These are phyloP conservation scores for Drosophila affinis DNA, from an alignment of 2,888 invertebrate genomes.

Conservation along the genomic window DNA sequence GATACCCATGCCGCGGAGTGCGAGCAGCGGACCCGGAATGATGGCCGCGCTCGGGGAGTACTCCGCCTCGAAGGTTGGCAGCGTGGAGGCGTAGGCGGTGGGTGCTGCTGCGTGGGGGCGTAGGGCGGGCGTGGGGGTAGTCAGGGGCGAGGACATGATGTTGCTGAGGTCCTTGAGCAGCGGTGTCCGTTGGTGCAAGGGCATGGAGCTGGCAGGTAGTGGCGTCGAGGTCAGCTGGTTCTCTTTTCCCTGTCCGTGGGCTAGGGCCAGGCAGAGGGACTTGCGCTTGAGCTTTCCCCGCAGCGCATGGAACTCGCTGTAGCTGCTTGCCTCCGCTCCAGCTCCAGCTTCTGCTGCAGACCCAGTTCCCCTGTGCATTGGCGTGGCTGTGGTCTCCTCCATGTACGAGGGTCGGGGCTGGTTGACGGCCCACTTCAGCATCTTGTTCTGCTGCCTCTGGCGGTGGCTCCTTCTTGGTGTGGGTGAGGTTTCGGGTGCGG, in stretches of 20 bases:
- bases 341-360: constrained; percentile 33
- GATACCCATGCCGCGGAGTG: constrained; percentile 82
- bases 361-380: constrained; percentile 36
- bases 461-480: not conserved
- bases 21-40: constrained; percentile 81
- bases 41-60: constrained; percentile 81
- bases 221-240: constrained; percentile 81
- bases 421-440: constrained; percentile 83
- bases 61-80: constrained; percentile 83
- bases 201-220: constrained; percentile 50
- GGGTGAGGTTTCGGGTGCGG: constrained; percentile 37
- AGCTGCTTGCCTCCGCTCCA: constrained; percentile 11
- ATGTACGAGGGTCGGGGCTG: constrained; percentile 79
- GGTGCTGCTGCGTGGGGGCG: constrained; percentile 15
- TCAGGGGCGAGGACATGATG: constrained; percentile 55
- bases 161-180: constrained; percentile 79
- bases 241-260: constrained; percentile 68
- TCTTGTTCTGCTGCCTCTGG: constrained; percentile 36
- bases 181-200: constrained; percentile 35
- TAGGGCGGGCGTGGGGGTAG: constrained; percentile 78
- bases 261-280: constrained; percentile 34
- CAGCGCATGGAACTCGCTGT: constrained; percentile 41
- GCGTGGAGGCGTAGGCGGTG: constrained; percentile 75
- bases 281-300: constrained; percentile 41
- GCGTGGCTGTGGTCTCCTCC: constrained; percentile 6